phyloP scores from a whole-genome alignment of 2,888 invertebrate species.

The Morpho deidamia region DNA sequence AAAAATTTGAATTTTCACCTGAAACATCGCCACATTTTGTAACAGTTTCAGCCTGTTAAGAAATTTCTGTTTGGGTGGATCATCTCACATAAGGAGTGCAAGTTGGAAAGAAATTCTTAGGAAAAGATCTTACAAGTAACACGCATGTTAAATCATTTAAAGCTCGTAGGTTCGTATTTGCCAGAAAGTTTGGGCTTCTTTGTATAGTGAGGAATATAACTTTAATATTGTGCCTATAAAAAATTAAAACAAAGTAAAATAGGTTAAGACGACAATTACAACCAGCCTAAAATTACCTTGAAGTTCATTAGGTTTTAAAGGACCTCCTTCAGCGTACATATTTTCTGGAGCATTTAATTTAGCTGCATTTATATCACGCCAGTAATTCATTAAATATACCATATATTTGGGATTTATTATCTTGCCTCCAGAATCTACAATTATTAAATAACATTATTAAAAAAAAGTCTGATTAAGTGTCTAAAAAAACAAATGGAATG shows the following conservation, averaged over 20 bases:
- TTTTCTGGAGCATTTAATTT: slow-evolving; percentile 52
- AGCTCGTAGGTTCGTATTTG: slow-evolving; percentile 9
- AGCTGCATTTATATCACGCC: slow-evolving; percentile 53
- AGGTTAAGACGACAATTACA: too few relatives aligned
- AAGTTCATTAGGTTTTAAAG: slow-evolving; percentile 55
- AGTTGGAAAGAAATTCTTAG: slow-evolving; percentile 3
- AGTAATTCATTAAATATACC: slow-evolving; percentile 64
- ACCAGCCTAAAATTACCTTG: slow-evolving; percentile 39
- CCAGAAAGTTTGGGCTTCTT: slow-evolving; percentile 1
- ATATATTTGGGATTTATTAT: slow-evolving; percentile 55
- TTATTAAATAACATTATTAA: not conserved
- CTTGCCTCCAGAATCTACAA: slow-evolving; percentile 30
- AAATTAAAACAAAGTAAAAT: slow-evolving; percentile 9
- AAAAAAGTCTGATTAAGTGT: too few relatives aligned
- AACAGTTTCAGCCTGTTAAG: slow-evolving; percentile 47
- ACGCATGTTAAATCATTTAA: slow-evolving; percentile 18
- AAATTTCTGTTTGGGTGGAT: slow-evolving; percentile 35
- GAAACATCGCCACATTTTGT: slow-evolving; percentile 68
- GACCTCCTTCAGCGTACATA: slow-evolving; percentile 67
- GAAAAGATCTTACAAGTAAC: slow-evolving; percentile 12
- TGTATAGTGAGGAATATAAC: slow-evolving; percentile 8
- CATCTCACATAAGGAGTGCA: slow-evolving; percentile 25
- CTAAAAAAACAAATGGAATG: too few relatives aligned
- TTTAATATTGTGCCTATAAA: slow-evolving; percentile 22
- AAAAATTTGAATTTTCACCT: slow-evolving; percentile 73